A percentile compares a stretch with the other conserved stretches of the same genome.
phyloP scores from a whole-genome alignment of 2,888 invertebrate species.

The Loripinus fragilis region DNA sequence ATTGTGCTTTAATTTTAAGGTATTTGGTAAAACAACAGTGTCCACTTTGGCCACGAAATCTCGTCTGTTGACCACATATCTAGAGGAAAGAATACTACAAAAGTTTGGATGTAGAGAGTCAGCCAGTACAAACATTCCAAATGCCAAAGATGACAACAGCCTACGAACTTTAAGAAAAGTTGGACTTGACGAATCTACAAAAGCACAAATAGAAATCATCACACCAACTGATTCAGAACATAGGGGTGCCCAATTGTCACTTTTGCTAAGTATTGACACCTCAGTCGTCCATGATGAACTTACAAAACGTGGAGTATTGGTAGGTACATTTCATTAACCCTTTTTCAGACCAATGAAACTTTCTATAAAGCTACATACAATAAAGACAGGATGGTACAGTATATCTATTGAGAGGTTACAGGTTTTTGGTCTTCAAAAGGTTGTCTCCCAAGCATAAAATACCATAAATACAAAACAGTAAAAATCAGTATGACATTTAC shows the following conservation, averaged over 20 bases:
- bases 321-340: too few relatives aligned
- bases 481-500: too few relatives aligned
- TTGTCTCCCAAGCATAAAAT: too few relatives aligned
- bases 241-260: slow-evolving; percentile 85
- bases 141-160: neutral
- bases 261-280: slow-evolving; percentile 84
- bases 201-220: slow-evolving; percentile 82
- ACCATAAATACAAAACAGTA: too few relatives aligned
- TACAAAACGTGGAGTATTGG: slow-evolving; percentile 85
- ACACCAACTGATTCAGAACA: slow-evolving; percentile 85
- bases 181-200: neutral
- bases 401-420: too few relatives aligned
- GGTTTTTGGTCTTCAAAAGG: too few relatives aligned
- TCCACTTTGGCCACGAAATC: slow-evolving; percentile 84
- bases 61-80: slow-evolving; percentile 85
- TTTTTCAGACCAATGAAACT: too few relatives aligned
- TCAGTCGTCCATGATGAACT: slow-evolving; percentile 83
- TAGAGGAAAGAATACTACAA: slow-evolving; percentile 84
- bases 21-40: slow-evolving; percentile 84
- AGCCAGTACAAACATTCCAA: neutral
- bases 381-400: too few relatives aligned
- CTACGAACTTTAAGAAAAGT: too few relatives aligned
- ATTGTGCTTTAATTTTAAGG: slow-evolving; percentile 74
- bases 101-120: slow-evolving; percentile 65
- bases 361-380: too few relatives aligned